These are phyloP conservation scores for Sminthopsis crassicaudata DNA, from an alignment of 2,113 vertebrate genomes.

Conservation along the genomic window DNA sequence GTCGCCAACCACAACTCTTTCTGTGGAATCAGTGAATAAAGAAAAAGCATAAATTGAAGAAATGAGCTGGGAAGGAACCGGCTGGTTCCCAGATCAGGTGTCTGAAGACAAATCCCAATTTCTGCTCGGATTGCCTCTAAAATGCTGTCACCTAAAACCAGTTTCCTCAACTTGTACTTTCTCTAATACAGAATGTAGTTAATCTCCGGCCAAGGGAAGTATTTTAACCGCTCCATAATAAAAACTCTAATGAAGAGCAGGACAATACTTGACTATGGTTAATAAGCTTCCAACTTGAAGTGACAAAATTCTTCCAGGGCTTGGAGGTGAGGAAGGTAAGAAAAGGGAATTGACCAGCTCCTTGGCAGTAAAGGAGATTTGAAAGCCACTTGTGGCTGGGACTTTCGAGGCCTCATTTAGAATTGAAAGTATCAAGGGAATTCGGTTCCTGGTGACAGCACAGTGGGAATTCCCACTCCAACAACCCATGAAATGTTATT, in stretches of 20 bases:
- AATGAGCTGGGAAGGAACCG: slow-evolving; percentile 36
- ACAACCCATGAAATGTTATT: slow-evolving; percentile 80
- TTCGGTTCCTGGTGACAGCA: slow-evolving; percentile 67
- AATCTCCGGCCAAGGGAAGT: slow-evolving; percentile 41
- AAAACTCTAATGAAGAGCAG: slow-evolving; percentile 28
- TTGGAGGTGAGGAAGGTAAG: not conserved
- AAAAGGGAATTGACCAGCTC: not conserved
- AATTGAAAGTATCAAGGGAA: slow-evolving; percentile 30
- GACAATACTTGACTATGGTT: slow-evolving; percentile 29
- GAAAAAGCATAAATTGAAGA: not conserved
- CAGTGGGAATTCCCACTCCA: slow-evolving; percentile 77
- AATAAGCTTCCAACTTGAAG: slow-evolving; percentile 38
- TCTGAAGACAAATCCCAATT: not conserved
- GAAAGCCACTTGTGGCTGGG: slow-evolving; percentile 69
- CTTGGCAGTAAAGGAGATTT: not conserved
- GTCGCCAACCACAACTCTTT: not conserved
- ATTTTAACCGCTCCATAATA: slow-evolving; percentile 18
- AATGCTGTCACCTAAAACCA: not conserved
- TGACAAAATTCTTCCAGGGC: not conserved
- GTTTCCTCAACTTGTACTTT: slow-evolving; percentile 32
- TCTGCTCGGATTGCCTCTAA: slow-evolving; percentile 23
- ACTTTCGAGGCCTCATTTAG: slow-evolving; percentile 70
- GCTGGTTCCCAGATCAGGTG: not conserved
- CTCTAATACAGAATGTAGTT: slow-evolving; percentile 32
- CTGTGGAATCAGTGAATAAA: slow-evolving; percentile 12